Evolutionary conservation across 2,888 invertebrate genomes (phyloP).

Genomic region (Oscheius onirici): DNA sequence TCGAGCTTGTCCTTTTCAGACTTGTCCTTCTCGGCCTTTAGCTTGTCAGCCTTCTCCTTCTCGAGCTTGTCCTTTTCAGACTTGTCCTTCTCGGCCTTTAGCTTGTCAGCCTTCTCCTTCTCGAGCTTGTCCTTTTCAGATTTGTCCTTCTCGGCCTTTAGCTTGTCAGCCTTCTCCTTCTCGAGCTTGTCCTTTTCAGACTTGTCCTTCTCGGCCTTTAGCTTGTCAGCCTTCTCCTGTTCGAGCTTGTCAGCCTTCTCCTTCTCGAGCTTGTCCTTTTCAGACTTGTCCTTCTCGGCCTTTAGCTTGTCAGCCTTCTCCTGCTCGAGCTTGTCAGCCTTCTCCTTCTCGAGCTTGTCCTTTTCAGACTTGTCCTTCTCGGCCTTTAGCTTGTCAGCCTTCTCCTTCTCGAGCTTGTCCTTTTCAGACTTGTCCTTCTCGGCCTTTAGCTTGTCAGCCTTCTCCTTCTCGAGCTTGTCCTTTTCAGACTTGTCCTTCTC

Average conservation of each 20-base stretch:
- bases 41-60: background rate
- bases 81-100: background rate
- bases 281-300: no score
- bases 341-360: background rate
- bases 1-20: background rate
- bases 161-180: background rate
- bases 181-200: background rate
- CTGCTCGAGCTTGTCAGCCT: background rate
- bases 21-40: background rate
- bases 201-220: background rate
- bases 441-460: background rate
- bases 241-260: background rate
- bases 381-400: background rate
- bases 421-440: background rate
- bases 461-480: background rate
- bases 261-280: background rate
- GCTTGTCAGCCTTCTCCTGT: conserved; percentile 2
- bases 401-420: background rate
- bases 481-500: background rate
- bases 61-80: background rate
- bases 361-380: background rate
- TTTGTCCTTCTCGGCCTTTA: background rate
- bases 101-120: conserved; percentile 1
- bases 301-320: background rate
- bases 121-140: background rate